These are phyloP conservation scores for Acleris laterana DNA, from an alignment of 2,888 invertebrate genomes.

Conservation along the genomic window DNA sequence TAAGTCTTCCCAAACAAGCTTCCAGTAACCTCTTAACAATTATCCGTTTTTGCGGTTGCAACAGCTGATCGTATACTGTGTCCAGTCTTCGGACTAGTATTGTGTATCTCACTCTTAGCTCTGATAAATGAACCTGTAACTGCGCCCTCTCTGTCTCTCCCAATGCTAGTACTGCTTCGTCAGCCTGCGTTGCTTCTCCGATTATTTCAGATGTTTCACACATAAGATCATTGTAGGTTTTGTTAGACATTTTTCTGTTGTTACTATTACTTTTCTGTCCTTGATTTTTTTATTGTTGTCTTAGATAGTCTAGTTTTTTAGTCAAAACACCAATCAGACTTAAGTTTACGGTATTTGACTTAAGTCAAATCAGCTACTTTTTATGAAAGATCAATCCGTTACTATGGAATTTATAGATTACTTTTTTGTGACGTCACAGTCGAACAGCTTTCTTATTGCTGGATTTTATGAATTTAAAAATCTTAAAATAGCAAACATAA, in stretches of 20 bases:
- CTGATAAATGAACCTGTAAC: constrained; percentile 86
- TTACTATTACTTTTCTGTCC: background rate
- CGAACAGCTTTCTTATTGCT: too few species aligned
- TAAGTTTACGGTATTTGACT: too few species aligned
- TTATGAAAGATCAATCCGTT: too few species aligned
- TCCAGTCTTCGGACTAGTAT: constrained; percentile 89
- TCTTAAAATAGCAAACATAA: too few species aligned
- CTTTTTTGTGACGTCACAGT: too few species aligned
- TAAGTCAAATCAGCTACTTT: too few species aligned
- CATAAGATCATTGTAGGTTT: constrained; percentile 89
- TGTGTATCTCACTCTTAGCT: constrained; percentile 93
- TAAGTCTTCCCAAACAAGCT: constrained; percentile 90
- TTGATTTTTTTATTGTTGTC: background rate
- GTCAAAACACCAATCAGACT: background rate
- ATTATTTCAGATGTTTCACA: constrained; percentile 80
- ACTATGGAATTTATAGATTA: too few species aligned
- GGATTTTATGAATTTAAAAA: too few species aligned
- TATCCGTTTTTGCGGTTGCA: constrained; percentile 96
- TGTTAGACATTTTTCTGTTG: constrained; percentile 87
- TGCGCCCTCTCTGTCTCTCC: constrained; percentile 84
- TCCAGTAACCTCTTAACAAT: constrained; percentile 91
- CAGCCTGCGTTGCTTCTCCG: constrained; percentile 85
- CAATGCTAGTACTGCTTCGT: constrained; percentile 86
- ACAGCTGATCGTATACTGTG: constrained; percentile 93
- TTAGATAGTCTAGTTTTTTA: background rate